These are phyloP conservation scores for Trachelus tabidus DNA, from an alignment of 2,888 invertebrate genomes.

Conservation along the genomic window DNA sequence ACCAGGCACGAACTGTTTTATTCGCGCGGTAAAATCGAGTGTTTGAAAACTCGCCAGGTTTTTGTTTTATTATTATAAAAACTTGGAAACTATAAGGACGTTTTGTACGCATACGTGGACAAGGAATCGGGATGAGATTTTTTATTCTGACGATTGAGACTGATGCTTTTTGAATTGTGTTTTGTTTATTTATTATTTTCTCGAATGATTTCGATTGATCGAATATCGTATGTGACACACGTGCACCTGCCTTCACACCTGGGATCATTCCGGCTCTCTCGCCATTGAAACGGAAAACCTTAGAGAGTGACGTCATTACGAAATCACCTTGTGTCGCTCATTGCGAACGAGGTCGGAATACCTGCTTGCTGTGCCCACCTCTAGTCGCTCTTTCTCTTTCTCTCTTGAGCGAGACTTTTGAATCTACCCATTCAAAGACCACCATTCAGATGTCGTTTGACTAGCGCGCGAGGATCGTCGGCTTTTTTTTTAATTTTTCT, in stretches of 20 bases:
- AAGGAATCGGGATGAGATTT: neutral
- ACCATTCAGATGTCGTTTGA: neutral
- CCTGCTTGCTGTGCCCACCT: neutral
- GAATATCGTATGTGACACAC: neutral
- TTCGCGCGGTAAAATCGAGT: neutral
- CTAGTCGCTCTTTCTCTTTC: neutral
- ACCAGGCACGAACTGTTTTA: neutral
- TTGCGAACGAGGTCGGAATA: neutral
- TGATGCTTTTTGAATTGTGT: neutral
- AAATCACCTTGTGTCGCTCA: conserved; percentile 35
- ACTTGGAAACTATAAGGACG: neutral
- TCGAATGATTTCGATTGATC: neutral
- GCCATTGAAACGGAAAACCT: conserved; percentile 1
- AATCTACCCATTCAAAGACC: neutral
- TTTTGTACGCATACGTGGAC: neutral
- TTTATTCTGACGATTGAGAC: neutral
- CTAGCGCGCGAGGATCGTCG: neutral
- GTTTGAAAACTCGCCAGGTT: neutral
- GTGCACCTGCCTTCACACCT: conserved; percentile 20
- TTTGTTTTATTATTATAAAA: neutral
- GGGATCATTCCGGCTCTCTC: conserved; percentile 13
- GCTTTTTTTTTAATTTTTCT: neutral
- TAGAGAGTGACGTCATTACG: conserved; percentile 37
- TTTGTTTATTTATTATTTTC: neutral
- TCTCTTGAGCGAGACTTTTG: neutral